phyloP scores from a whole-genome alignment of 2,888 invertebrate species.

The Epiblema foenella region DNA sequence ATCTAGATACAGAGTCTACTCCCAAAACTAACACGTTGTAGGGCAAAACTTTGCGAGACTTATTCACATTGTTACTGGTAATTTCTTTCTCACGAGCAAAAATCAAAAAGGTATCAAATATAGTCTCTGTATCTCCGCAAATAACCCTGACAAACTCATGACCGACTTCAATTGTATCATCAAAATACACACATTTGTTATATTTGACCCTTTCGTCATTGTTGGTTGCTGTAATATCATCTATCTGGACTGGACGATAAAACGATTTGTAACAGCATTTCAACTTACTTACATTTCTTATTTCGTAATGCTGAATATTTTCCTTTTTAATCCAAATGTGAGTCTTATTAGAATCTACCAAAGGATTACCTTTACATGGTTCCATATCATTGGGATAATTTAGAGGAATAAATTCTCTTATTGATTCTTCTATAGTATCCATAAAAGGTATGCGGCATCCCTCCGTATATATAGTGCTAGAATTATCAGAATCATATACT shows the following conservation, averaged over 20 bases:
- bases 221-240: constrained; percentile 61
- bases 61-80: neutral
- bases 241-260: constrained; percentile 70
- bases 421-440: constrained; percentile 80
- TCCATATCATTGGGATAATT: constrained; percentile 68
- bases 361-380: constrained; percentile 73
- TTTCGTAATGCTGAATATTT: constrained; percentile 74
- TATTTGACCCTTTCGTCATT: constrained; percentile 72
- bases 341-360: constrained; percentile 83
- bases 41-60: constrained; percentile 45
- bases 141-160: constrained; percentile 87
- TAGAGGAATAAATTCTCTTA: constrained; percentile 70
- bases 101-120: constrained; percentile 54
- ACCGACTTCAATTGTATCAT: constrained; percentile 61
- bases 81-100: constrained; percentile 47
- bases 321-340: constrained; percentile 79
- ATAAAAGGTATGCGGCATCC: constrained; percentile 87
- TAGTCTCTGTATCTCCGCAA: constrained; percentile 74
- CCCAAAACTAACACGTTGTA: constrained; percentile 91
- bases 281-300: constrained; percentile 65
- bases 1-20: constrained; percentile 92
- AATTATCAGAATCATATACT: constrained; percentile 8
- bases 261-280: constrained; percentile 86
- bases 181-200: constrained; percentile 73
- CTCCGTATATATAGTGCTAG: constrained; percentile 77